Percentiles rank a stretch among this genome's conserved stretches.
These are phyloP conservation scores for Riptortus pedestris DNA, from an alignment of 1,140 invertebrate species.

Conservation along the genomic window DNA sequence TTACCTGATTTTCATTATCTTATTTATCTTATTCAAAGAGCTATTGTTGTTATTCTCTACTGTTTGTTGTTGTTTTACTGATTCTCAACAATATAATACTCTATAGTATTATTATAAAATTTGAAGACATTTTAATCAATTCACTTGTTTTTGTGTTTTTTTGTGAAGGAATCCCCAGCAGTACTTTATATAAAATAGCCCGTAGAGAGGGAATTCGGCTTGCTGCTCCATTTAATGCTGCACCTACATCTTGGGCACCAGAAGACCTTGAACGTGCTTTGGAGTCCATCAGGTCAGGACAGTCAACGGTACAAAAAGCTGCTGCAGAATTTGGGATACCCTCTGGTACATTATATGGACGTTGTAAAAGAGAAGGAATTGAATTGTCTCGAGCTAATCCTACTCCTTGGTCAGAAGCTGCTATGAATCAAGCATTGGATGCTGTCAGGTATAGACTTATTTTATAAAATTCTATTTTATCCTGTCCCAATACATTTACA, in stretches of 20 bases:
- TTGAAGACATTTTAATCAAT: neutral
- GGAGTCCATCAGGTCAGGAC: conserved; percentile 68
- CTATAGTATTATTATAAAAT: too few relatives aligned
- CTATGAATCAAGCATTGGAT: conserved; percentile 78
- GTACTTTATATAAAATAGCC: conserved; percentile 81
- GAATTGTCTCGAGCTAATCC: conserved; percentile 73
- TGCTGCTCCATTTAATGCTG: conserved; percentile 79
- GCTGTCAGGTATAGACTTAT: conserved; percentile 59
- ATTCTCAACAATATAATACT: too few relatives aligned
- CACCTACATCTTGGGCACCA: conserved; percentile 75
- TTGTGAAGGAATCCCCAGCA: conserved; percentile 61
- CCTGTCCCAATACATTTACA: neutral
- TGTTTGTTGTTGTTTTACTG: too few relatives aligned
- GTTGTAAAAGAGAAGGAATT: conserved; percentile 78
- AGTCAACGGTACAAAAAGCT: conserved; percentile 73
- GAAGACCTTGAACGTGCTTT: conserved; percentile 71
- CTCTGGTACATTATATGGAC: conserved; percentile 70
- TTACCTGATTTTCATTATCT: too few relatives aligned
- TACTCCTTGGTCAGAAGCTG: conserved; percentile 80
- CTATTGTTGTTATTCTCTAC: too few relatives aligned
- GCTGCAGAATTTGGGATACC: conserved; percentile 76
- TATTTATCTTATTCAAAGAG: too few relatives aligned
- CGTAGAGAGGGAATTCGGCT: conserved; percentile 75
- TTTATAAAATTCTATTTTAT: neutral
- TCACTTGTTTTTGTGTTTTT: neutral